Evolutionary conservation across 2,113 vertebrate species (phyloP).

Genomic region (Procavia capensis): DNA sequence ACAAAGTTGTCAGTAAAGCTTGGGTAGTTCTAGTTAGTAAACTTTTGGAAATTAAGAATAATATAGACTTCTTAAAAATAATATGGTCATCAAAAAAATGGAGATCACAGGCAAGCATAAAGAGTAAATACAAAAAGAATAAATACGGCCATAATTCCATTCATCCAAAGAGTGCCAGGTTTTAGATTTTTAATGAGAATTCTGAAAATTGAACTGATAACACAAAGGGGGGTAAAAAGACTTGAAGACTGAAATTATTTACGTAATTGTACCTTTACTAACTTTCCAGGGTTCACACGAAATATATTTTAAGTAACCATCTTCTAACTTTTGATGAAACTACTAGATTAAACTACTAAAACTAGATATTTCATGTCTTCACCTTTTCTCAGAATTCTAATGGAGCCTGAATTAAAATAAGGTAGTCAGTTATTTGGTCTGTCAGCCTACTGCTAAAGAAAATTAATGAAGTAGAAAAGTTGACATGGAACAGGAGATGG

Average conservation of each 20-base stretch:
- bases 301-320: conserved; percentile 29
- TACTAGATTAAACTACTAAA: not conserved
- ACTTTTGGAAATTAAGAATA: conserved; percentile 45
- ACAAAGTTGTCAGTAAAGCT: not conserved
- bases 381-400: not conserved
- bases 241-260: conserved; percentile 1
- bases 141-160: not conserved
- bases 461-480: not conserved
- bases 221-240: not conserved
- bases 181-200: conserved; percentile 48
- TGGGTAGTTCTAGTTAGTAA: not conserved
- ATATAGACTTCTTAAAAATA: not conserved
- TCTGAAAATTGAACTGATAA: conserved; percentile 19
- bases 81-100: not conserved
- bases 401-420: not conserved
- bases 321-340: not conserved
- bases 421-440: not conserved
- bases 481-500: not conserved
- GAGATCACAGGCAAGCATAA: not conserved
- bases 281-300: not conserved
- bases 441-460: not conserved
- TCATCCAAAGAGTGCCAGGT: not conserved
- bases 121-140: not conserved
- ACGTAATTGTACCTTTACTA: not conserved
- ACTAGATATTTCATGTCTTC: not conserved